Evolutionary conservation across 1,140 invertebrate species (phyloP), one percentile per base, ranked within the genome.

Genomic region (Brachionus rotundiformis): DNA sequence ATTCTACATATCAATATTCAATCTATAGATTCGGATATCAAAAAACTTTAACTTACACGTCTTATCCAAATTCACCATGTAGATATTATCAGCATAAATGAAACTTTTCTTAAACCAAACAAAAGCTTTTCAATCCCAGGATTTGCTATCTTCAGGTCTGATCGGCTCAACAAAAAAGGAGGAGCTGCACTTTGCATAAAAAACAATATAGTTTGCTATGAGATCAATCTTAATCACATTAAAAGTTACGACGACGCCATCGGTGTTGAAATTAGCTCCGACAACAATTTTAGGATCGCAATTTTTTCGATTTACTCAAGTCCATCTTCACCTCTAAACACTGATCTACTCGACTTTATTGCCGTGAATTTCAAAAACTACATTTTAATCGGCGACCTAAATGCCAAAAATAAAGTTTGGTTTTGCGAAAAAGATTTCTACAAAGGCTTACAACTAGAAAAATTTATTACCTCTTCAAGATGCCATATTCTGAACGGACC

Each of bases 361-460:
- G 25, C 16, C 54, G 7, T 4, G 1, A 16, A 23, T 25, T 23
- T 23, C 54, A 25, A 61, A 25, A 23, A 23, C 25, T 61, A 23
- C 25, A 25, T 61, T 16, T n/a, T 63, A 29, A 29, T 63, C 23
- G 61, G 27, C 25, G 61, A 63, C 29, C 61, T 63, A 63, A 63
- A 63, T 63, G 61, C 61, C 11, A 63, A 63, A 63, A 63, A 29
- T 13, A 63, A 29, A 63, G 61, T 29, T 29, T 63, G 27, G 61
- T 63, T 29, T 29, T 63, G 61, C 61, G 25, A 63, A 63, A 29
- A n/a, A 29, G 61, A 29, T 29, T 29, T 29, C 29, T 29, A 63
- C 10, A 63, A 63, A 63, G 61, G 61, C 11, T 3, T 29, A 29
- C 25, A 63, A 25, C 61, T 63, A 27, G 27, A 29, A n/a, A 63